A percentile compares a stretch with the other conserved stretches of the same genome.
Evolutionary conservation across 2,888 invertebrate genomes (phyloP).

Genomic region (Noctua janthe): DNA sequence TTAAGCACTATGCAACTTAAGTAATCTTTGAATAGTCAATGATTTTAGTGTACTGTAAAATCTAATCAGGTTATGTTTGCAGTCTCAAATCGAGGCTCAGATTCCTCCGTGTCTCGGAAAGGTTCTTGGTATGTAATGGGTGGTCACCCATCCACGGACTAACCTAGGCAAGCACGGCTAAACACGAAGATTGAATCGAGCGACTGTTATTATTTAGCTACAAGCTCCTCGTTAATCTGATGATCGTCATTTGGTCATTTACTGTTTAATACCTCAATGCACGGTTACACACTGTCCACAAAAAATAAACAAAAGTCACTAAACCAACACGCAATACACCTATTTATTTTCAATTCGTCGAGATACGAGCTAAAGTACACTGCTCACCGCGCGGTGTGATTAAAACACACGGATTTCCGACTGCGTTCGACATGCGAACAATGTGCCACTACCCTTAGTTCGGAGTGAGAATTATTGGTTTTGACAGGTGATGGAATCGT

Average conservation of each 20-base stretch:
- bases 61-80: too few relatives aligned
- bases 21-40: background rate
- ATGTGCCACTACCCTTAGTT: conserved; percentile 10
- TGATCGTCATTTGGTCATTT: background rate
- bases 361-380: conserved; percentile 44
- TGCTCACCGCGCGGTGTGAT: conserved; percentile 61
- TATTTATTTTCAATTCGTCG: conserved; percentile 50
- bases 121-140: background rate
- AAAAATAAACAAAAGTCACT: conserved; percentile 11
- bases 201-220: background rate
- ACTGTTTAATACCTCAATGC: background rate
- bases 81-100: background rate
- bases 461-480: background rate
- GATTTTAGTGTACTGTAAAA: too few relatives aligned
- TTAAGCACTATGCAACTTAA: background rate
- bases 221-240: background rate
- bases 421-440: conserved; percentile 71
- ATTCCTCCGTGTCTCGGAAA: background rate
- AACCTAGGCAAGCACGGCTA: background rate
- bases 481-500: background rate
- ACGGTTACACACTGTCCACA: background rate
- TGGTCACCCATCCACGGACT: background rate
- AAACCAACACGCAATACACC: conserved; percentile 10
- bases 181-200: background rate
- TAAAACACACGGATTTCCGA: conserved; percentile 65